These are phyloP conservation scores for Lagenorhynchus albirostris DNA, from an alignment of 2,113 vertebrate species.

Conservation along the genomic window DNA sequence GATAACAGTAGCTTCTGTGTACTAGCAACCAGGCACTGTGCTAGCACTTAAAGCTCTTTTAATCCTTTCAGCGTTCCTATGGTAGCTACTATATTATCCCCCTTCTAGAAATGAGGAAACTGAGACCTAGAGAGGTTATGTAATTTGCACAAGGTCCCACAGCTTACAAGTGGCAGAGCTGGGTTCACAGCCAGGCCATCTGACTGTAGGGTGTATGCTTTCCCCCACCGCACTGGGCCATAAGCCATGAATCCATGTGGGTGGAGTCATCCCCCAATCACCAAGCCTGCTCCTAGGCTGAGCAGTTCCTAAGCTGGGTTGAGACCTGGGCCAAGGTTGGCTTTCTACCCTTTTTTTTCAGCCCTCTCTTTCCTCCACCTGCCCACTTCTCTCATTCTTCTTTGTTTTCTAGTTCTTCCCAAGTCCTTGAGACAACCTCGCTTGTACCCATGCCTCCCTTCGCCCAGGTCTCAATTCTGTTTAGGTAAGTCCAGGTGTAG, in stretches of 20 bases:
- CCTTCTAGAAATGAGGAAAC: not conserved
- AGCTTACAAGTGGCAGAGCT: not conserved
- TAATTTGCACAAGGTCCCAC: not conserved
- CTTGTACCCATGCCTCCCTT: not conserved
- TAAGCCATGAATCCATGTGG: fast-evolving
- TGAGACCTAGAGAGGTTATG: not conserved
- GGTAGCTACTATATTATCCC: not conserved
- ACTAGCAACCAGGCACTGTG: not conserved
- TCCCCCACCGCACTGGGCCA: fast-evolving
- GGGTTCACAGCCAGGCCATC: not conserved
- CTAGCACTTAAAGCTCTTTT: not conserved
- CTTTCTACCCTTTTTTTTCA: not conserved
- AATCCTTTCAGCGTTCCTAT: fast-evolving
- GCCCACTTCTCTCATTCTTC: not conserved
- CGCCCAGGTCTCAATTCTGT: not conserved
- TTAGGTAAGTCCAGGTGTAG: not conserved
- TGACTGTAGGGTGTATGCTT: fast-evolving
- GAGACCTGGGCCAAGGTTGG: not conserved
- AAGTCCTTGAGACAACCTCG: not conserved
- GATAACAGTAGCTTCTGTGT: not conserved
- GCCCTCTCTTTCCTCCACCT: not conserved
- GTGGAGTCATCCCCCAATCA: too few relatives aligned
- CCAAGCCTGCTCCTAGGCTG: not conserved
- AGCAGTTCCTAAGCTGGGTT: not conserved
- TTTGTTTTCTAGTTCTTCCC: not conserved